Evolutionary conservation across 2,113 vertebrate species (phyloP).

Genomic region (Formicarius rufipectus): DNA sequence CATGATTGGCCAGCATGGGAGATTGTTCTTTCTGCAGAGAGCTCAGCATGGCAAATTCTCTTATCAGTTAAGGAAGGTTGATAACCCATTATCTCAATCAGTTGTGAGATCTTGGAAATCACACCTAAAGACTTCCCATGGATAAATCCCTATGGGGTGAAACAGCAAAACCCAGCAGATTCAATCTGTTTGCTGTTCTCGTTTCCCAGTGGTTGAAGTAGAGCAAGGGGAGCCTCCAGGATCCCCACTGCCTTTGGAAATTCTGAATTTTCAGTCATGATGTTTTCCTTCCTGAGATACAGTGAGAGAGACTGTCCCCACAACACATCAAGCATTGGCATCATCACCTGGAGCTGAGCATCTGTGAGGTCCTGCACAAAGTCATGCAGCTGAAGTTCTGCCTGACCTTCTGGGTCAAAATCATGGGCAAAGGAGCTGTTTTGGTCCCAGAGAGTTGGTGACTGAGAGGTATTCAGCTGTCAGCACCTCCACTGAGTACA

Average conservation of each 20-base stretch:
- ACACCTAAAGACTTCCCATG: not conserved
- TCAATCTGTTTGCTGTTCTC: not conserved
- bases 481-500: not conserved
- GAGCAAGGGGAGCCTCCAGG: not conserved
- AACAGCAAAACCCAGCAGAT: not conserved
- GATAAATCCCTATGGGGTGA: not conserved
- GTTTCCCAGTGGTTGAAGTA: not conserved
- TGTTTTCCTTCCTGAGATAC: not conserved
- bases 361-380: not conserved
- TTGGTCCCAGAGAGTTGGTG: rapidly evolving
- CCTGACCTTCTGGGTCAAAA: not conserved
- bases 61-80: not conserved
- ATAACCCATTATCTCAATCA: not conserved
- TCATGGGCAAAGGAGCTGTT: rapidly evolving
- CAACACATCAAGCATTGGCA: rapidly evolving
- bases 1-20: not conserved
- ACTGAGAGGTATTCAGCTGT: not conserved
- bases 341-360: rapidly evolving
- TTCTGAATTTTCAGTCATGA: not conserved
- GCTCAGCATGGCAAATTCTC: not conserved
- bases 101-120: not conserved
- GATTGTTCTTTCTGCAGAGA: not conserved
- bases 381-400: not conserved
- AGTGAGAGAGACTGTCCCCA: not conserved
- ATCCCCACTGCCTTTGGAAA: not conserved